Conservation (phyloP, 2,888 invertebrate genomes). For the Artemia sp. region DNA sequence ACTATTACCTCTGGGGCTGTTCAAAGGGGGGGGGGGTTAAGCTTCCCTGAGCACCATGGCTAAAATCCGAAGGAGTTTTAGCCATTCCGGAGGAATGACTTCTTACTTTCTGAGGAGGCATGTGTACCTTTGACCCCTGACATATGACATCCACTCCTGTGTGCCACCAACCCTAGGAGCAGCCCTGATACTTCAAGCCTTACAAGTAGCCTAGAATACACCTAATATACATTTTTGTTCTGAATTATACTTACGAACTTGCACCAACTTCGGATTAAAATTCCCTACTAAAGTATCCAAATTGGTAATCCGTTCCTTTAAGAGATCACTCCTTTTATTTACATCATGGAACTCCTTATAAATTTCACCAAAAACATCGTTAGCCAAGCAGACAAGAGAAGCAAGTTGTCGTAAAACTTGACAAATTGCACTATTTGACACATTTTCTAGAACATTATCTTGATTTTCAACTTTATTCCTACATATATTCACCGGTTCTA, state of each 20-base stretch:
- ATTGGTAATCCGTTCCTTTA: not conserved
- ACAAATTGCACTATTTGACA: slow-evolving; percentile 68
- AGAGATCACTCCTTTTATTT: not conserved
- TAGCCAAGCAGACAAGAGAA: slow-evolving; percentile 59
- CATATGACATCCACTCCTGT: too few species aligned
- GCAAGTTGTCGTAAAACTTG: slow-evolving; percentile 69
- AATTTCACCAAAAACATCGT: slow-evolving; percentile 68
- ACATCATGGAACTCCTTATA: slow-evolving; percentile 39
- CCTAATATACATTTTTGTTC: too few species aligned
- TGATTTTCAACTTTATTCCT: slow-evolving; percentile 27
- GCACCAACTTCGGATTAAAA: not conserved
- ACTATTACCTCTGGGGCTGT: too few species aligned
- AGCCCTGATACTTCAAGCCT: too few species aligned
- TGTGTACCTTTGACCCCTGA: too few species aligned
- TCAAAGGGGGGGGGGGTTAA: too few species aligned
- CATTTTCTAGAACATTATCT: slow-evolving; percentile 64
- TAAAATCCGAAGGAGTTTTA: too few species aligned
- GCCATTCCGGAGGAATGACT: too few species aligned
- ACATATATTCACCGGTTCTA: not conserved
- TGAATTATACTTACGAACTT: slow-evolving; percentile 9
- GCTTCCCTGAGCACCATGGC: too few species aligned
- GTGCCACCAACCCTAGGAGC: too few species aligned
- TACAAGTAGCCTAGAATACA: too few species aligned
- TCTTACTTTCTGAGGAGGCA: too few species aligned
- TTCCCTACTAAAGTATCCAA: slow-evolving; percentile 13